phyloP scores from a whole-genome alignment of 2,797 vertebrate species.

The Naso thynnoides region DNA sequence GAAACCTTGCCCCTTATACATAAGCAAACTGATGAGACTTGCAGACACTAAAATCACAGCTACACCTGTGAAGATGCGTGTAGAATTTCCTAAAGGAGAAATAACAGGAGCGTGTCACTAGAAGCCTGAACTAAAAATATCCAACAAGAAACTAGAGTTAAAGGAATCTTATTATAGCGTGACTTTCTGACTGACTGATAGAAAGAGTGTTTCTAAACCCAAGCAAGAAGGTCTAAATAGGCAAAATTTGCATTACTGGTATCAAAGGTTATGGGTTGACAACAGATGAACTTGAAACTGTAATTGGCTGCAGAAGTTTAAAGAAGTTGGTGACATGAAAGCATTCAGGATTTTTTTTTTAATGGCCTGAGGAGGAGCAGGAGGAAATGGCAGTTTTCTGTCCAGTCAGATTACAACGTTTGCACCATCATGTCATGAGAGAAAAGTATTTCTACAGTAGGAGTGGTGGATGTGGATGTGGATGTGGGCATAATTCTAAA shows the following conservation, averaged over 20 bases:
- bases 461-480: background rate
- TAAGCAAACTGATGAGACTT: constrained; percentile 73
- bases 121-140: background rate
- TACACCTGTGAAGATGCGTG: constrained; percentile 52
- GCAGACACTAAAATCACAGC: constrained; percentile 67
- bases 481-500: background rate
- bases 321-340: background rate
- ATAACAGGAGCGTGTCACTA: constrained; percentile 32
- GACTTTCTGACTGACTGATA: background rate
- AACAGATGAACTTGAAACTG: background rate
- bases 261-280: constrained; percentile 4
- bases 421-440: constrained; percentile 21
- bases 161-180: background rate
- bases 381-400: constrained; percentile 13
- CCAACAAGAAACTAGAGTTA: constrained; percentile 11
- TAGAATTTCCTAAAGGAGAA: constrained; percentile 26
- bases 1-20: constrained; percentile 68
- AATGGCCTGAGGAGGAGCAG: background rate
- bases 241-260: constrained; percentile 11
- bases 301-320: background rate
- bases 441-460: constrained; percentile 30
- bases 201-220: background rate
- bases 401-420: constrained; percentile 2
- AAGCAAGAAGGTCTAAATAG: background rate
- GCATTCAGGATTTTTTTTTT: background rate